Evolutionary conservation across 2,797 vertebrate genomes (phyloP).

Genomic region (Margarornis squamiger): DNA sequence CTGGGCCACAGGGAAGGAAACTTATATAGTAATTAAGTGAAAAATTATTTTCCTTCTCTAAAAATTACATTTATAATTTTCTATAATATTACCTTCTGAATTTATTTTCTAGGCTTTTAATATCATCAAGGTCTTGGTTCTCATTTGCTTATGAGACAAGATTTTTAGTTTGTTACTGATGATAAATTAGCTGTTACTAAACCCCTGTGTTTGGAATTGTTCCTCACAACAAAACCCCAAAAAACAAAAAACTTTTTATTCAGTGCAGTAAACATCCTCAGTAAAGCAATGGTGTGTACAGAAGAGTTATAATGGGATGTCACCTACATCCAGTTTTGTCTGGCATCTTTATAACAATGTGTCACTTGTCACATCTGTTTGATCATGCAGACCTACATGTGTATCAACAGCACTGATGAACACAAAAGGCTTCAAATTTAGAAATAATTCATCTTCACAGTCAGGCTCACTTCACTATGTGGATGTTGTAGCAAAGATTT

Average conservation of each 20-base stretch:
- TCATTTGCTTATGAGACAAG: not conserved
- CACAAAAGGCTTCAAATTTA: slow-evolving; percentile 8
- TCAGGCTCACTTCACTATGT: not conserved
- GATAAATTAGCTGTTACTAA: not conserved
- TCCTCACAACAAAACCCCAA: not conserved
- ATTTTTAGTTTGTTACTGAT: not conserved
- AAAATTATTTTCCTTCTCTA: not conserved
- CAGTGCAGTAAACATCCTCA: not conserved
- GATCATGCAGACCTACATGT: not conserved
- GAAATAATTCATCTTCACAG: not conserved
- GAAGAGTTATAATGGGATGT: not conserved
- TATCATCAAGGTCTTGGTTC: not conserved
- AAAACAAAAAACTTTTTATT: not conserved
- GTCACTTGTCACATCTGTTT: slow-evolving; percentile 23
- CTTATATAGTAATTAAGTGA: not conserved
- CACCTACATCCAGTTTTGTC: not conserved
- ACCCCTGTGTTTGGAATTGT: not conserved
- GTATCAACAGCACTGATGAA: not conserved
- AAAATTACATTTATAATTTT: not conserved
- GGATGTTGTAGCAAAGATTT: not conserved
- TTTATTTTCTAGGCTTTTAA: not conserved
- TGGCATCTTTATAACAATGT: not conserved
- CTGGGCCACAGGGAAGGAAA: not conserved
- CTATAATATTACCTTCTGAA: not conserved
- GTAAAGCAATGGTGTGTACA: not conserved